Conservation (phyloP, 2,113 vertebrate genomes). For the Thamnophis sirtalis region DNA sequence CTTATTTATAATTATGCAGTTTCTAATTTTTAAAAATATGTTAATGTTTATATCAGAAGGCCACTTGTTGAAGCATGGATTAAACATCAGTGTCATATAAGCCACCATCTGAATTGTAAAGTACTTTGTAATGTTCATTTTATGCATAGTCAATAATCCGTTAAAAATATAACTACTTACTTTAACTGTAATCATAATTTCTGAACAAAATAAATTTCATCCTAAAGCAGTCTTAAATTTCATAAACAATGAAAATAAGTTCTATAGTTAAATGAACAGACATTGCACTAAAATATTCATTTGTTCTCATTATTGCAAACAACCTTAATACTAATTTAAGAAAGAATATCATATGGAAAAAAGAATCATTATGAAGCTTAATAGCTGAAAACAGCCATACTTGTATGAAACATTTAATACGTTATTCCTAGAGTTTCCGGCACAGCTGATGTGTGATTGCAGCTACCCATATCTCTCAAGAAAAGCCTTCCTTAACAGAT, state of each 20-base stretch:
- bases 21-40: background rate
- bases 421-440: background rate
- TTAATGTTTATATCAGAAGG: background rate
- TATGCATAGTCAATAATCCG: background rate
- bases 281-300: conserved; percentile 15
- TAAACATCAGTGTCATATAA: background rate
- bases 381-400: background rate
- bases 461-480: background rate
- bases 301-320: background rate
- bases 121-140: background rate
- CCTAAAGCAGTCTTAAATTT: conserved; percentile 41
- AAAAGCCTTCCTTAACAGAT: conserved; percentile 7
- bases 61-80: background rate
- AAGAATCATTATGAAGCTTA: background rate
- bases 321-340: conserved; percentile 6
- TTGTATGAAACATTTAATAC: background rate
- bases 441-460: conserved; percentile 1
- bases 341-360: conserved; percentile 25
- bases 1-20: background rate
- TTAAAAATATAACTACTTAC: background rate
- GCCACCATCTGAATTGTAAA: background rate
- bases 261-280: background rate
- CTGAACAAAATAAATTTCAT: conserved; percentile 43
- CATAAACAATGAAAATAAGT: conserved; percentile 41
- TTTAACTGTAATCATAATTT: conserved; percentile 30